Evolutionary conservation across 2,113 vertebrate genomes (phyloP).

Genomic region (Lethenteron camtschaticum): DNA sequence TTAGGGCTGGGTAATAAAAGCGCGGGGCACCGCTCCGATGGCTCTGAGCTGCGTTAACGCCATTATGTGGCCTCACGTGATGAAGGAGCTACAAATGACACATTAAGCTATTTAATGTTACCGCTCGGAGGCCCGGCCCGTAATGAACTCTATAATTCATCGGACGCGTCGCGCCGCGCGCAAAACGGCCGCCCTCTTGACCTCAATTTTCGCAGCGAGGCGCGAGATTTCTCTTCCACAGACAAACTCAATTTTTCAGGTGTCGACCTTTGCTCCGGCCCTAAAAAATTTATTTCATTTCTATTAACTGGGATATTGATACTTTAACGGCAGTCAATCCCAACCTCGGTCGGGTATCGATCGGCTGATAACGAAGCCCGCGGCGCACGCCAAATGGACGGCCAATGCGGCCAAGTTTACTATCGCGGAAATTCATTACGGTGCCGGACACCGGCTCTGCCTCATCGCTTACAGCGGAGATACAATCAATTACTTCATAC

Average conservation of each 20-base stretch:
- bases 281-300: constrained; percentile 70
- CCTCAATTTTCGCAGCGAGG: constrained; percentile 54
- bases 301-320: constrained; percentile 65
- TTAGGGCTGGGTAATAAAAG: no score
- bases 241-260: constrained; percentile 63
- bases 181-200: constrained; percentile 57
- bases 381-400: no score
- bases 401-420: no score
- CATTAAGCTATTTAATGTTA: constrained; percentile 63
- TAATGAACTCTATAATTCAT: constrained; percentile 72
- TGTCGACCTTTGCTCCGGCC: constrained; percentile 54
- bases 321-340: constrained; percentile 26
- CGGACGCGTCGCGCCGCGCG: constrained; percentile 48
- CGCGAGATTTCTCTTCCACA: constrained; percentile 55
- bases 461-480: no score
- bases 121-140: constrained; percentile 49
- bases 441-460: no score
- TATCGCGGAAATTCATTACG: no score
- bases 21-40: no score
- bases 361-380: background rate
- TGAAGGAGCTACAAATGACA: constrained; percentile 56
- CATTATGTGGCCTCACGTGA: constrained; percentile 21
- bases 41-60: background rate
- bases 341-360: background rate
- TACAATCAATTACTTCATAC: no score